A percentile compares a stretch with the other conserved stretches of the same genome.
Conservation (phyloP, 2,888 invertebrate species). For the Heteropelma amictum region DNA sequence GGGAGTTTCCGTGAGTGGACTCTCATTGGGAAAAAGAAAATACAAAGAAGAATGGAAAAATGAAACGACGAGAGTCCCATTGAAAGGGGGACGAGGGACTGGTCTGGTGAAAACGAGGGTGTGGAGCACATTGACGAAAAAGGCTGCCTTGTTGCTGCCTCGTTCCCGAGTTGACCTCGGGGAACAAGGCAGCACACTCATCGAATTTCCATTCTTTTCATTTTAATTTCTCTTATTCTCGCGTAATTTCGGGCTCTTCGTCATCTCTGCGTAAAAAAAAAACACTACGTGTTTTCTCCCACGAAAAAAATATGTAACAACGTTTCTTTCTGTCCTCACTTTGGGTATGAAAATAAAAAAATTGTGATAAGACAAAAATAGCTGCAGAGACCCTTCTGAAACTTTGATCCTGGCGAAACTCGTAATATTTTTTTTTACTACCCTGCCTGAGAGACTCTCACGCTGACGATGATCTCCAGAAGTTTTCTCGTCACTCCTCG, state of each 20-base stretch:
- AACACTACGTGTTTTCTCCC: too few relatives aligned
- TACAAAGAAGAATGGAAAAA: not conserved
- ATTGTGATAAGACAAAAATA: conserved; percentile 4
- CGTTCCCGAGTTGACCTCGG: conserved; percentile 37
- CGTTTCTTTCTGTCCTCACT: too few relatives aligned
- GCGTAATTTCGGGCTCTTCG: too few relatives aligned
- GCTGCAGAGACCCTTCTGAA: conserved; percentile 5
- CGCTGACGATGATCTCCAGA: conserved; percentile 18
- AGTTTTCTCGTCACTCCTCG: conserved; percentile 19
- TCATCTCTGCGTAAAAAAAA: not conserved
- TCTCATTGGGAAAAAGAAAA: not conserved
- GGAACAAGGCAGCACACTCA: too few relatives aligned
- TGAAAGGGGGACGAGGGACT: conserved; percentile 18
- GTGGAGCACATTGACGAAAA: too few relatives aligned
- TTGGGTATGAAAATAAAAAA: not conserved
- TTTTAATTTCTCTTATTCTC: too few relatives aligned
- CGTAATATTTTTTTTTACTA: conserved; percentile 38
- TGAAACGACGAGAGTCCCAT: conserved; percentile 3
- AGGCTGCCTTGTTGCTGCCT: too few relatives aligned
- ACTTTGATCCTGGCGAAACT: conserved; percentile 18
- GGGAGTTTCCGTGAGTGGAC: not conserved
- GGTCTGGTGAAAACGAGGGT: conserved; percentile 44
- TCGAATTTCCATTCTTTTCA: too few relatives aligned
- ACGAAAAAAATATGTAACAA: too few relatives aligned
- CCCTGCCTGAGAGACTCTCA: conserved; percentile 6